Percentiles rank a stretch among this genome's conserved stretches.
phyloP scores from a whole-genome alignment of 92 coral and sea anemone species.

The Virgularia gustaviana region DNA sequence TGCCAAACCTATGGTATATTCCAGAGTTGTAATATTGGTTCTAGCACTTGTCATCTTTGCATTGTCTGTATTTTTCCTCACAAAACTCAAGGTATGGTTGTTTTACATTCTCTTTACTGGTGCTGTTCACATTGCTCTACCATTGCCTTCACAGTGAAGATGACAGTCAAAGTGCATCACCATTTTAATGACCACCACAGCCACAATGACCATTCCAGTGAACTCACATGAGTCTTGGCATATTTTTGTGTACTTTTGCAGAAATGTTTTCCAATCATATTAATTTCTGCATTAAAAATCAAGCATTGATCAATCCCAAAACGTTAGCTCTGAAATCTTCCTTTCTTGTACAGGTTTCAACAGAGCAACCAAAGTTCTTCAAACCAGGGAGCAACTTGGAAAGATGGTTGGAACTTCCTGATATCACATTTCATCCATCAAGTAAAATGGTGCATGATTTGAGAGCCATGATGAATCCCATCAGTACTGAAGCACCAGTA shows the following conservation, averaged over 20 bases:
- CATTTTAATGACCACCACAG: too few species aligned
- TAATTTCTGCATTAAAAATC: background rate
- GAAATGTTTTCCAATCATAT: background rate
- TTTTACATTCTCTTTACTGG: too few species aligned
- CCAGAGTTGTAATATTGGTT: slow-evolving; percentile 54
- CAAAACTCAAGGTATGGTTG: slow-evolving; percentile 39
- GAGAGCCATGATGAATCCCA: background rate
- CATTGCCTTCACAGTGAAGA: too few species aligned
- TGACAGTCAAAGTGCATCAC: too few species aligned
- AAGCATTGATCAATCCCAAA: background rate
- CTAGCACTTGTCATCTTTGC: slow-evolving; percentile 41
- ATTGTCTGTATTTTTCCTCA: slow-evolving; percentile 49
- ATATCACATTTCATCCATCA: background rate
- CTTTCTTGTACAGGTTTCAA: slow-evolving; percentile 48
- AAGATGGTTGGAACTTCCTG: slow-evolving; percentile 62
- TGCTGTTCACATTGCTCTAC: too few species aligned
- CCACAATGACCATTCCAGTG: too few species aligned
- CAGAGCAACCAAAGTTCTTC: slow-evolving; percentile 81
- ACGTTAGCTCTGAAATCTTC: too few species aligned
- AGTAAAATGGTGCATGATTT: background rate
- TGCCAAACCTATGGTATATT: slow-evolving; percentile 55
- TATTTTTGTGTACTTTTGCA: background rate
- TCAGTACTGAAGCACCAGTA: background rate
- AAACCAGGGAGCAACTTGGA: slow-evolving; percentile 75
- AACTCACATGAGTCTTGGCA: too few species aligned